phyloP scores from a whole-genome alignment of 2,797 vertebrate species.

The Hipposideros larvatus region DNA sequence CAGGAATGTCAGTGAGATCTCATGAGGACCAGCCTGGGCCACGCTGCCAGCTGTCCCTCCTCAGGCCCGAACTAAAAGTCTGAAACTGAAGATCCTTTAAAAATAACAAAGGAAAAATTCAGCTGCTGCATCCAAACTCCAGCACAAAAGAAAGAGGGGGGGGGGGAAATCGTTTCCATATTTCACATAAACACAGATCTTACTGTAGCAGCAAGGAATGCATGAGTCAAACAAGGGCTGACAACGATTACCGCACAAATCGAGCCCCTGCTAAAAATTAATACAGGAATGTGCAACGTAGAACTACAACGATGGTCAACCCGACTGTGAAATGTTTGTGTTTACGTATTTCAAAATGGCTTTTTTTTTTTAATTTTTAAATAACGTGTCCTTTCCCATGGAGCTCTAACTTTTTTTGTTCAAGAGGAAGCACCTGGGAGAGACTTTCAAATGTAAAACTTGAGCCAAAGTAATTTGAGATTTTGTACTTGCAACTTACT shows the following conservation, averaged over 20 bases:
- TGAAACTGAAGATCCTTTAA: constrained; percentile 41
- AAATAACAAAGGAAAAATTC: constrained; percentile 58
- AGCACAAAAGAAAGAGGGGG: neutral
- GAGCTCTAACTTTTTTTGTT: neutral
- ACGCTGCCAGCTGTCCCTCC: neutral
- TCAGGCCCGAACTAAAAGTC: neutral
- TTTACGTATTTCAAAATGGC: neutral
- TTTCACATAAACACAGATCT: constrained; percentile 72
- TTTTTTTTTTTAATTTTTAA: neutral
- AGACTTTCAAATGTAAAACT: neutral
- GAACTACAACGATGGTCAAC: accelerated
- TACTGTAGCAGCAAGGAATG: constrained; percentile 54
- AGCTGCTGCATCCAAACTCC: neutral
- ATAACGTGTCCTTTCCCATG: neutral
- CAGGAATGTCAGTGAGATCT: neutral
- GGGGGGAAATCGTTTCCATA: constrained; percentile 61
- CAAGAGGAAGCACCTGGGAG: constrained; percentile 61
- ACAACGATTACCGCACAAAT: neutral
- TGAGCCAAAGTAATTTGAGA: constrained; percentile 35
- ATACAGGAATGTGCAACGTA: accelerated
- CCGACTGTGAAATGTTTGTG: neutral
- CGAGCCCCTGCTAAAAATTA: neutral
- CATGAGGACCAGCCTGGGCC: neutral
- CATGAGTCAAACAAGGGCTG: constrained; percentile 42
- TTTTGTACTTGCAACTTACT: neutral